Percentiles rank a stretch among this genome's conserved stretches.
Conservation (phyloP, 2,888 invertebrate genomes). For the Odontocolon sp. region DNA sequence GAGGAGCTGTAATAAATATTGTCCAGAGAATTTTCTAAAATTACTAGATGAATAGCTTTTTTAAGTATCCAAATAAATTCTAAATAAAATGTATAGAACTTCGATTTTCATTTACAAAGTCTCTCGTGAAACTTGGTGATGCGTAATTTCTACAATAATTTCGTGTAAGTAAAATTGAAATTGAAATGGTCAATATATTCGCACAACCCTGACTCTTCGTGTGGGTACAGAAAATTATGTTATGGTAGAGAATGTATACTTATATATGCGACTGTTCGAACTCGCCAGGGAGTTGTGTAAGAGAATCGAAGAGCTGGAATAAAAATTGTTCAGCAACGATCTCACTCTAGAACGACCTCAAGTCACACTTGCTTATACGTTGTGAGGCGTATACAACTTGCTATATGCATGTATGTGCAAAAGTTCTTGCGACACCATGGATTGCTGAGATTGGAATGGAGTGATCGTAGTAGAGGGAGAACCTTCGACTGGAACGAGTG, state of each 20-base stretch:
- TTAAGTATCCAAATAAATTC: too few species aligned
- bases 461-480: slow-evolving; percentile 13
- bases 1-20: too few species aligned
- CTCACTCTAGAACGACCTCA: slow-evolving; percentile 23
- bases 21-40: too few species aligned
- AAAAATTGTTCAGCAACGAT: slow-evolving; percentile 51
- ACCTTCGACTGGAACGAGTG: slow-evolving; percentile 33
- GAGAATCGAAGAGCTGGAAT: slow-evolving; percentile 54
- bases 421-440: slow-evolving; percentile 42
- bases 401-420: slow-evolving; percentile 22
- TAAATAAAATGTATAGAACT: too few species aligned
- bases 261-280: slow-evolving; percentile 4
- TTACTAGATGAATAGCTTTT: too few species aligned
- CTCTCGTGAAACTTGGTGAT: neutral
- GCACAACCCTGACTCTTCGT: slow-evolving; percentile 20
- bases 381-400: neutral
- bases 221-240: slow-evolving; percentile 11
- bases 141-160: slow-evolving; percentile 24
- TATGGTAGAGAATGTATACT: neutral
- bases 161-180: slow-evolving; percentile 43
- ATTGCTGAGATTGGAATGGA: slow-evolving; percentile 50
- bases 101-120: slow-evolving; percentile 42
- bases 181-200: slow-evolving; percentile 39
- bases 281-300: slow-evolving; percentile 41
- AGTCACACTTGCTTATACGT: slow-evolving; percentile 32